phyloP scores from a whole-genome alignment of 2,113 vertebrate species.

The Silurus asotus region DNA sequence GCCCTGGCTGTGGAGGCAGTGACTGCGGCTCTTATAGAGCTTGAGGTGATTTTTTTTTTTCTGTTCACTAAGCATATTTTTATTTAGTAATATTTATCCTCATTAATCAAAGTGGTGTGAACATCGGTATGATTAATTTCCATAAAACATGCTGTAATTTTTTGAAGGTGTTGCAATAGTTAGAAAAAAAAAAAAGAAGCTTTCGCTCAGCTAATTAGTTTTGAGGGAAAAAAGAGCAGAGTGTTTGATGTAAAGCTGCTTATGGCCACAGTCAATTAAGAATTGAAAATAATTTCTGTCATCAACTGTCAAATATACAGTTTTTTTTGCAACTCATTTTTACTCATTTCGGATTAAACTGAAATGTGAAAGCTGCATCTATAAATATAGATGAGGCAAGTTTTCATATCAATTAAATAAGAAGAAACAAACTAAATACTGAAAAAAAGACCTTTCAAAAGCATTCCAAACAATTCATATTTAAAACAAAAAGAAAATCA shows the following conservation, averaged over 20 bases:
- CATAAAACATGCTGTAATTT: not conserved
- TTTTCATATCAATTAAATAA: not conserved
- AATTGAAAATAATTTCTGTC: not conserved
- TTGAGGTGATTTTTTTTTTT: conserved; percentile 78
- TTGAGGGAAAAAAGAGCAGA: not conserved
- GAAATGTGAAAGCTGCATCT: not conserved
- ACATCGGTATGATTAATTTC: not conserved
- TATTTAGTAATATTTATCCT: not conserved
- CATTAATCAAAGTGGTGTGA: not conserved
- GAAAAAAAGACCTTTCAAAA: too few species aligned
- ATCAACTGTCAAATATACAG: not conserved
- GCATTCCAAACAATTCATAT: too few species aligned
- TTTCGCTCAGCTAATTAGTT: not conserved
- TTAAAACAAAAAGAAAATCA: too few species aligned
- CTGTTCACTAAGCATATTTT: not conserved
- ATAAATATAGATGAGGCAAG: not conserved
- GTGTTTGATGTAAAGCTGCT: not conserved
- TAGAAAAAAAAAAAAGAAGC: not conserved
- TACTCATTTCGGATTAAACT: not conserved
- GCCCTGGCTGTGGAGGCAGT: conserved; percentile 94
- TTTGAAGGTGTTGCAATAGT: not conserved
- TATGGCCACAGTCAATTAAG: not conserved
- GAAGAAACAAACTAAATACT: not conserved
- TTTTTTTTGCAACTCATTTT: not conserved
- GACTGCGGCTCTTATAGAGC: conserved; percentile 92